Base-by-base conservation (phyloP, 2,888 invertebrate genomes). In the Geotrupes spiniger region DNA sequence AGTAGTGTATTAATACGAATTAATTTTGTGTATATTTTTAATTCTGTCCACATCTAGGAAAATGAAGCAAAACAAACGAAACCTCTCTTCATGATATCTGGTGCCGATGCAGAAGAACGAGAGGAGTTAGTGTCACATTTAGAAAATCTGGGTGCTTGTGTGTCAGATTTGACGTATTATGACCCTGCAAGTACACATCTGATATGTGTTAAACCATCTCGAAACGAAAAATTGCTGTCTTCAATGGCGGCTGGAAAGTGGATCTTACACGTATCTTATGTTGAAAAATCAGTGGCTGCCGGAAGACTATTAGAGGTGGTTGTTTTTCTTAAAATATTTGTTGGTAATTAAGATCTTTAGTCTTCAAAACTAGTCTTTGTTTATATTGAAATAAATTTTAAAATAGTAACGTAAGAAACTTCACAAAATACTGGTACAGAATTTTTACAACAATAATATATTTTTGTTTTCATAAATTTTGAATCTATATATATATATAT, bases 201-300 rank as follows among this genome's bases (percentile, higher is more conserved):
- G 14, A 74, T 95, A 21, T 87, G 89, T 58, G 77, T 84, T 36
- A 83, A 82, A 62, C 84, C 86, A 0, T 78, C 80, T 5, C 81
- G 92, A 48, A 93, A 90, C 65, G 95, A 95, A 76, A 94, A 94
- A 75, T 82, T 89, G 74, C 75, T 96, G 16, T 85, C 88, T 0
- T 85, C 87, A 49, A 83, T 96, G 51, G 93, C 95, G 0, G 80
- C 89, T 0, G 95, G 96, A 12, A 85, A 89, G 61, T 95, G 93
- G 93, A 80, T 95, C 8, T 72, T 95, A 9, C 89, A 90, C 61
- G 79, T 84, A 1, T 80, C 83, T 0, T 96, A 92, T 63, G 72
- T 94, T 1, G 79, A 82, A 3, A 78, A 85, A 36, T 89, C 87
- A 45, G 71, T 80, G 5, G 75, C 78, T 17, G 74, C 74, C 1